Evolutionary conservation across 2,113 vertebrate species (phyloP).

Genomic region (Dryoscopus gambensis): DNA sequence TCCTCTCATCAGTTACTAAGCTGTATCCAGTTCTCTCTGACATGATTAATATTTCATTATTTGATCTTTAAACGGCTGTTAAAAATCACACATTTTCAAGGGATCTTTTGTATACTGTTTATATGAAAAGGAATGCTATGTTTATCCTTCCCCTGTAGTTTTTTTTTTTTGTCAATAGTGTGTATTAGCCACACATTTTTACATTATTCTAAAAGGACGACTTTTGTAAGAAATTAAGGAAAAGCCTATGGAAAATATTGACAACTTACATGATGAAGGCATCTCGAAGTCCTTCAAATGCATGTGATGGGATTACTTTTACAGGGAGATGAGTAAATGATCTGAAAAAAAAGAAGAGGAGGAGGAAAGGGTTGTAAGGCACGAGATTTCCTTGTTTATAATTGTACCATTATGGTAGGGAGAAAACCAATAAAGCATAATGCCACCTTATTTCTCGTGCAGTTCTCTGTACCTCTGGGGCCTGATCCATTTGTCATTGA

Average conservation of each 20-base stretch:
- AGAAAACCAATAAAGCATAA: neutral
- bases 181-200: neutral
- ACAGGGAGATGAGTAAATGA: conserved; percentile 79
- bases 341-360: conserved; percentile 68
- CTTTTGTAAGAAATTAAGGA: neutral
- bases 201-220: neutral
- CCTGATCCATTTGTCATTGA: neutral
- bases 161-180: neutral
- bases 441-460: neutral
- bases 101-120: neutral
- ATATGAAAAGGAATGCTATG: neutral
- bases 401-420: neutral
- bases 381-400: neutral
- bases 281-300: conserved; percentile 85
- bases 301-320: conserved; percentile 79
- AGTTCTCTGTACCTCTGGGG: neutral
- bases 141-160: neutral
- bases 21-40: conserved; percentile 35
- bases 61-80: conserved; percentile 40
- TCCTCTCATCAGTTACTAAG: conserved; percentile 16
- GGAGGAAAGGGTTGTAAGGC: neutral
- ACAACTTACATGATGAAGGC: conserved; percentile 84
- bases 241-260: neutral
- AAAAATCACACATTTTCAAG: conserved; percentile 40
- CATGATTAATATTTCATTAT: conserved; percentile 29